Evolutionary conservation across 1,140 invertebrate genomes (phyloP), one percentile per base, ranked within the genome.

Genomic region (Drosophila elegans): DNA sequence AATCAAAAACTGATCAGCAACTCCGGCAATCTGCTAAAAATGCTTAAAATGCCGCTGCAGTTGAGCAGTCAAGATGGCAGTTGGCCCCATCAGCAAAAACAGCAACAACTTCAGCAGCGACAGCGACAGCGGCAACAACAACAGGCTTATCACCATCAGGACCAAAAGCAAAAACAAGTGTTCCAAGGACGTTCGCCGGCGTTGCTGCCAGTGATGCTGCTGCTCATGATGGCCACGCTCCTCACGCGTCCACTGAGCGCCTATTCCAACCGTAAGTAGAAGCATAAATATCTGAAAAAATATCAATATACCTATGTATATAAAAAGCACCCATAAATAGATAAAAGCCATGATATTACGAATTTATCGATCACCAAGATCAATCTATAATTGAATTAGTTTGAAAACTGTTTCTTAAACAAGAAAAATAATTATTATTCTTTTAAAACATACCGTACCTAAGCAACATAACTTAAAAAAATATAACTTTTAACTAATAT

Each of bases 251-350:
- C 83, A 5, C 48, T 76, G 39, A 69, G 67, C 72, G 84, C 49
- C 29, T 53, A 79, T 32, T 71, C 84, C 44, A 88, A 88, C 36
- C 83, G 83, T 88, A 79, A 88, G 83, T 86, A 79, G 36, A 69
- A 11, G 6, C 3, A 21, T 21, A 21, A 21, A 21, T 21, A 21
- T 21, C 16, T 21, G 16, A 21, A 10, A 6, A 1, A 29, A 38
- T 29, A 10, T 13, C 12, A 32, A 32, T 7, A 32, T 32, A 32
- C 7, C 29, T n/a, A n/a, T 6, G 1, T 32, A 29, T 5, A 29
- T 29, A 32, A 32, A 2, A 32, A 32, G 29, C 29, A n/a, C n/a
- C n/a, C n/a, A n/a, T 21, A 21, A 21, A 21, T 21, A 21, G 1
- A 21, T 21, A 21, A 21, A 21, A 21, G 16, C 16, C 16, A 21